These are phyloP conservation scores for Epicampocera succincta DNA, from an alignment of 2,888 invertebrate genomes.

Conservation along the genomic window DNA sequence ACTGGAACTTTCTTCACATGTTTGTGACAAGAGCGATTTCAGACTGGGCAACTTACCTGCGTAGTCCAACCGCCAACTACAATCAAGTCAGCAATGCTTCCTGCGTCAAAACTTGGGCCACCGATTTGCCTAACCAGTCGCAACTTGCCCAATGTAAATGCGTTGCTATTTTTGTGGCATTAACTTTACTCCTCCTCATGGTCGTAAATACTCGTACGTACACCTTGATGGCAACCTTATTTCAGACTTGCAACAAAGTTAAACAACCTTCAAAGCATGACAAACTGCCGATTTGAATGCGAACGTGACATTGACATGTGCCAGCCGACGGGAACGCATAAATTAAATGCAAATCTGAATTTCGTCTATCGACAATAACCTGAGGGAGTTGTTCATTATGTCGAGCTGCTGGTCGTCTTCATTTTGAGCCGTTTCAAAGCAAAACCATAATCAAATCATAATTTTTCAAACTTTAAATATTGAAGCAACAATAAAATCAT, in stretches of 20 bases:
- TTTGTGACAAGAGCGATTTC: no score
- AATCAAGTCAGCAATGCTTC: no score
- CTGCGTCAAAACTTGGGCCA: no score
- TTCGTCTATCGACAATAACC: constrained; percentile 41
- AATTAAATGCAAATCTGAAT: constrained; percentile 32
- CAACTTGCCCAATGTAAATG: no score
- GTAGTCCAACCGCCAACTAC: no score
- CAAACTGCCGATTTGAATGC: constrained; percentile 34
- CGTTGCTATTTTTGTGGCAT: no score
- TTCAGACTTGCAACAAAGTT: not conserved
- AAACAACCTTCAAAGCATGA: constrained; percentile 13
- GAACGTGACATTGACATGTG: constrained; percentile 55
- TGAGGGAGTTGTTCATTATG: constrained; percentile 43
- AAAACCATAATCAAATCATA: constrained; percentile 73
- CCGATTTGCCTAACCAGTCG: no score
- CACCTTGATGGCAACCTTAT: no score
- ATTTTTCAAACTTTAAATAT: constrained; percentile 70
- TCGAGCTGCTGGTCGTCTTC: constrained; percentile 19
- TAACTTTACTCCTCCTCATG: no score
- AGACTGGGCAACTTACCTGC: no score
- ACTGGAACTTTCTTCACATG: no score
- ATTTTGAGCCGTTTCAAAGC: constrained; percentile 5
- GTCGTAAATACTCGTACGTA: no score
- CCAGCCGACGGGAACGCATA: constrained; percentile 33
- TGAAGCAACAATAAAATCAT: constrained; percentile 52